phyloP scores from a whole-genome alignment of 2,888 invertebrate genomes.

The Agrenia bidenticulata region DNA sequence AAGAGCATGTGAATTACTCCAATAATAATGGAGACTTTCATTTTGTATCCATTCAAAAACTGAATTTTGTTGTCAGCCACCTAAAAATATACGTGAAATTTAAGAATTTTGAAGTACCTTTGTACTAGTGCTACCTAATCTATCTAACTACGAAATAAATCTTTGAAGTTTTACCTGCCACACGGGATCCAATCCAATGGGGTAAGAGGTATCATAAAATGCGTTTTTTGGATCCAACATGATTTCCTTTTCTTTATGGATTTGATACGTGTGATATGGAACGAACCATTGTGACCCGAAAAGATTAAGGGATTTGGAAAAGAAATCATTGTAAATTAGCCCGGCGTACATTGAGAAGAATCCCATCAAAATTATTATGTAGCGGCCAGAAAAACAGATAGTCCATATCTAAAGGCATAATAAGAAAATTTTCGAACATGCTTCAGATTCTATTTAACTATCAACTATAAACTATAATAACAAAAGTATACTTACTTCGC shows the following conservation, averaged over 20 bases:
- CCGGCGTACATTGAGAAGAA: slow-evolving; percentile 98
- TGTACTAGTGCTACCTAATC: no score
- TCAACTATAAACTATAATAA: background rate
- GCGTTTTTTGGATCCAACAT: slow-evolving; percentile 52
- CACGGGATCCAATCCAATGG: slow-evolving; percentile 85
- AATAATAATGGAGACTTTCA: slow-evolving; percentile 96
- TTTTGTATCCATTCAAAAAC: slow-evolving; percentile 87
- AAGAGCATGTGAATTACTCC: slow-evolving; percentile 98
- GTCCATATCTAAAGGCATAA: slow-evolving; percentile 78
- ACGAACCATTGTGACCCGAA: slow-evolving; percentile 86
- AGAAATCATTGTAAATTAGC: slow-evolving; percentile 94
- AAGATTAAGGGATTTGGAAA: slow-evolving; percentile 92
- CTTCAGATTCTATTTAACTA: no score
- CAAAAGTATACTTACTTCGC: slow-evolving; percentile 57
- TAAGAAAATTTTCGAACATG: slow-evolving; percentile 14
- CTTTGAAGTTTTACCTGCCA: no score
- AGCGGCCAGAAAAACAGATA: slow-evolving; percentile 96
- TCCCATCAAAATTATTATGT: slow-evolving; percentile 96
- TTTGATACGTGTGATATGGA: slow-evolving; percentile 25
- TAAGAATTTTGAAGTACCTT: no score
- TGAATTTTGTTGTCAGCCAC: slow-evolving; percentile 80
- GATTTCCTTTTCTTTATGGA: slow-evolving; percentile 51
- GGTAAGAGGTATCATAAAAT: slow-evolving; percentile 66
- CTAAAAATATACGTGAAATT: slow-evolving; percentile 53
- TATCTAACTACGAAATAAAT: no score